Evolutionary conservation across 1,140 invertebrate species (phyloP).

Genomic region (Cryptotermes secundus): DNA sequence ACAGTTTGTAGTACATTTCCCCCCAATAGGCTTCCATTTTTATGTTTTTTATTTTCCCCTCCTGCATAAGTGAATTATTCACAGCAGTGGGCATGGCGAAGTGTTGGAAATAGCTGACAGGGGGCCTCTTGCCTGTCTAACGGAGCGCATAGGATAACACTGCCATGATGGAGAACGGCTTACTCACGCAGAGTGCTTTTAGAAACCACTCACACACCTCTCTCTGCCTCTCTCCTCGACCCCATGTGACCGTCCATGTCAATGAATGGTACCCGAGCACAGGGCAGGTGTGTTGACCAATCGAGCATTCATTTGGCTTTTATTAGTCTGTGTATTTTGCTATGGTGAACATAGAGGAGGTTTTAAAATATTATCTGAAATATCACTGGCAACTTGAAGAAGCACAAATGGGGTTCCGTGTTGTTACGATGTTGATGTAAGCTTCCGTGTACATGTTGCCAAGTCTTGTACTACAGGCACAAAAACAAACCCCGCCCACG

Average conservation of each 20-base stretch:
- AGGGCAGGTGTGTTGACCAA: neutral
- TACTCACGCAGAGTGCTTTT: neutral
- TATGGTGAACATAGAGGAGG: neutral
- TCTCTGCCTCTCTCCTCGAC: neutral
- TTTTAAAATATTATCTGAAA: no score
- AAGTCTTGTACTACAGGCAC: no score
- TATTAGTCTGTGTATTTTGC: neutral
- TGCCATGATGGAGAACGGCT: neutral
- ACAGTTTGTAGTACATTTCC: neutral
- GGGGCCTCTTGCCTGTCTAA: neutral
- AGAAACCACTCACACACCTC: neutral
- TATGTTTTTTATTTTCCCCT: neutral
- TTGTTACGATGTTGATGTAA: no score
- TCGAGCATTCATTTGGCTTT: conserved; percentile 4
- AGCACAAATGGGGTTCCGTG: no score
- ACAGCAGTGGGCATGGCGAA: neutral
- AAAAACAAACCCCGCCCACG: no score
- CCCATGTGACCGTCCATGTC: neutral
- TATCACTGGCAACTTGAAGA: no score
- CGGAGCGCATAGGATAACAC: neutral
- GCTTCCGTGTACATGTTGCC: no score
- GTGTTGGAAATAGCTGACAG: neutral
- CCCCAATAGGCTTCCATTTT: neutral
- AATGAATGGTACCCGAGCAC: neutral
- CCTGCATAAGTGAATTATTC: neutral